Conservation (phyloP, 2,797 vertebrate genomes). For the Limosa lapponica region DNA sequence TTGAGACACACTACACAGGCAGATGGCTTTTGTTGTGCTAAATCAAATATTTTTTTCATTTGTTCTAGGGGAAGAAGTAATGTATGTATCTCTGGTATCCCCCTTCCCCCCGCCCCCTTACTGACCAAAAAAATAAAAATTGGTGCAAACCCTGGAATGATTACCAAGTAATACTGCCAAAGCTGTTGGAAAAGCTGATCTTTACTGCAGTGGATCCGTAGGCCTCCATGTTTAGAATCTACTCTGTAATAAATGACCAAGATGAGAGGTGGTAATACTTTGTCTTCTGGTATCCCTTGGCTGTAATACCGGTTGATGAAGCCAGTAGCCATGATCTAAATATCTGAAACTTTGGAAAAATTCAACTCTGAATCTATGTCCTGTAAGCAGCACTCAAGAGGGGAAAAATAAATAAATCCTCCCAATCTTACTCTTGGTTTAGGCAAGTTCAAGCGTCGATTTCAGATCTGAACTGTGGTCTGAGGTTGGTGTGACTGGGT, state of each 20-base stretch:
- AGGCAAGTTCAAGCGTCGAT: background rate
- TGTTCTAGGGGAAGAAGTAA: background rate
- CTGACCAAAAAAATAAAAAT: background rate
- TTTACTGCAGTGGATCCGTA: background rate
- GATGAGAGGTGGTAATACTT: background rate
- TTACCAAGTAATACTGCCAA: background rate
- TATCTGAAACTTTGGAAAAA: background rate
- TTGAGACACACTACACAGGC: background rate
- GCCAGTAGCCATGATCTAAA: background rate
- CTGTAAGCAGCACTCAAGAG: background rate
- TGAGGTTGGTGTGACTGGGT: background rate
- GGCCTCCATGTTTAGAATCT: background rate
- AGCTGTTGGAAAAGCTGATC: background rate
- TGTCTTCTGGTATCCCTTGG: background rate
- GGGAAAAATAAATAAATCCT: background rate
- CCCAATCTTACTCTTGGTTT: background rate
- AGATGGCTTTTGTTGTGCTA: background rate
- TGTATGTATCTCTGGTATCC: background rate
- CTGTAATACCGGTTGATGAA: background rate
- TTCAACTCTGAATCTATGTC: background rate
- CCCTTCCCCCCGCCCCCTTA: fast-evolving
- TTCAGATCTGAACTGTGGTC: background rate
- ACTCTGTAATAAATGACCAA: background rate
- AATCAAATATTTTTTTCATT: background rate
- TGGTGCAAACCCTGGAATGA: background rate